phyloP scores from a whole-genome alignment of 2,797 vertebrate genomes.

The Chrysocyon brachyurus region DNA sequence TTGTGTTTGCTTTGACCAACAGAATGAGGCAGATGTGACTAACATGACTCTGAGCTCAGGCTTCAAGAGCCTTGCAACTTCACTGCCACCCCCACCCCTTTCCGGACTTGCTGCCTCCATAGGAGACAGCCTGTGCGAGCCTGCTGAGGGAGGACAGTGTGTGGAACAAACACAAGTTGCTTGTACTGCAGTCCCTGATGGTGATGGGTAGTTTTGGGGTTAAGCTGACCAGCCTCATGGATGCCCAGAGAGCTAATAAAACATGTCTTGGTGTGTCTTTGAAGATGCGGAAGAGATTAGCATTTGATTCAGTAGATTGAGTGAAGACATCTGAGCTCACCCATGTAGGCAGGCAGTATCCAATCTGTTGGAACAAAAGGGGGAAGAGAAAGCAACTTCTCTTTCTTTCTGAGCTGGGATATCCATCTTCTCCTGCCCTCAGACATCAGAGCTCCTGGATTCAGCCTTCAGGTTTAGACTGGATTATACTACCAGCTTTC shows the following conservation, averaged over 20 bases:
- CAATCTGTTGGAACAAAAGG: background rate
- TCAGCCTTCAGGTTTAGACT: background rate
- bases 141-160: fast-evolving
- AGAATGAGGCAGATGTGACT: background rate
- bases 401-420: background rate
- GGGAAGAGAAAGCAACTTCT: background rate
- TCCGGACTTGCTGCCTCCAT: background rate
- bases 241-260: background rate
- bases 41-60: background rate
- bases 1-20: background rate
- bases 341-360: background rate
- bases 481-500: background rate
- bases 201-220: background rate
- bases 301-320: background rate
- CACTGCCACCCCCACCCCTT: background rate
- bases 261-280: background rate
- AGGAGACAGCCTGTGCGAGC: no score
- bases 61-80: background rate
- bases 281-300: background rate
- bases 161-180: background rate
- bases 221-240: background rate
- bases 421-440: background rate
- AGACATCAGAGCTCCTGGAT: background rate
- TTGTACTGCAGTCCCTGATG: background rate
- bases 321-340: background rate